Conservation (phyloP, 2,888 invertebrate genomes). For the Lepidocyrtinus sp. region DNA sequence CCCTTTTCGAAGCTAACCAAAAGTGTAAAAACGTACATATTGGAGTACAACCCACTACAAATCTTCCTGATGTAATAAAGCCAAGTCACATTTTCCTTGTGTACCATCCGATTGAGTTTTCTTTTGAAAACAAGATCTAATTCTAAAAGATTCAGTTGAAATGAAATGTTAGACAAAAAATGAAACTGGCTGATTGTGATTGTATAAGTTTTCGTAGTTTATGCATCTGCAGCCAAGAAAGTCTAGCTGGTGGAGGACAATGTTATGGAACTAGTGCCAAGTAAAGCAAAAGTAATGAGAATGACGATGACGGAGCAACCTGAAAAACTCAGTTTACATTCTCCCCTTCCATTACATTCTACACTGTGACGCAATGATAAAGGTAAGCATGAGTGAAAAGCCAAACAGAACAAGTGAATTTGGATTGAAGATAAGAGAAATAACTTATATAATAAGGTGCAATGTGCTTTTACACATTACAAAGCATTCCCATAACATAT, state of each 20-base stretch:
- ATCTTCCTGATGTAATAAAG: constrained; percentile 14
- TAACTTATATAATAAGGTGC: background rate
- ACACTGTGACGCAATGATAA: background rate
- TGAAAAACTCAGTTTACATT: background rate
- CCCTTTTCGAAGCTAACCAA: constrained; percentile 19
- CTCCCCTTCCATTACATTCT: background rate
- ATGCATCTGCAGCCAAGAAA: too few species aligned
- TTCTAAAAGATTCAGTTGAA: constrained; percentile 5
- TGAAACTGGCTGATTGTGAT: background rate
- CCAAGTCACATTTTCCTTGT: background rate
- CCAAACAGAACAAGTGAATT: too few species aligned
- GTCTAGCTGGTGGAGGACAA: background rate
- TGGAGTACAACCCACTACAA: constrained; percentile 33
- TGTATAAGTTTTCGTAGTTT: too few species aligned
- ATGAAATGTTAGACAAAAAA: background rate
- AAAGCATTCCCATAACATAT: background rate
- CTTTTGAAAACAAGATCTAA: constrained; percentile 4
- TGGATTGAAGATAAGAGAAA: too few species aligned
- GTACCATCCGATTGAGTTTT: background rate
- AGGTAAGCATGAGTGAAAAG: background rate
- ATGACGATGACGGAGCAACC: background rate
- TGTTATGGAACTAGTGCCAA: background rate
- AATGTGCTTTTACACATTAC: background rate
- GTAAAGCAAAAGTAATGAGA: background rate
- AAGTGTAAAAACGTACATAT: constrained; percentile 35